A percentile compares a stretch with the other conserved stretches of the same genome.
Conservation (phyloP, 2,888 invertebrate genomes). For the Anarsia innoxiella region DNA sequence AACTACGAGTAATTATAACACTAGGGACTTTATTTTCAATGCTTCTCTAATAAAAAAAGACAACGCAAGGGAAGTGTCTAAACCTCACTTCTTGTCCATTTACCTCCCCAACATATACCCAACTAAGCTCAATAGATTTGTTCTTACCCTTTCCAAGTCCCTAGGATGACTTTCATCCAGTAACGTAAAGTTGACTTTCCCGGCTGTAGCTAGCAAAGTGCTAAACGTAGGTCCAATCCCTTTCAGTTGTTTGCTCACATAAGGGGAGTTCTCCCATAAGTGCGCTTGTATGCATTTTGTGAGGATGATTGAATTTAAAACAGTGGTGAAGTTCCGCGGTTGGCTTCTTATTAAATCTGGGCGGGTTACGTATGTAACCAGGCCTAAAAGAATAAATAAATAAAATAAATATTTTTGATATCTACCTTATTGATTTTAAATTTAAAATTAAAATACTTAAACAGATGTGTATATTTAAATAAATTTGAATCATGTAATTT, state of each 20-base stretch:
- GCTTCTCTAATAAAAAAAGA: no score
- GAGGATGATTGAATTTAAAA: conserved; percentile 76
- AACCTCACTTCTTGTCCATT: no score
- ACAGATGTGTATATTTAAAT: no score
- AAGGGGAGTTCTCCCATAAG: conserved; percentile 84
- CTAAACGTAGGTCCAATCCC: conserved; percentile 82
- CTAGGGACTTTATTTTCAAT: no score
- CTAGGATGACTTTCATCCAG: conserved; percentile 81
- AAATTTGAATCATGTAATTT: no score
- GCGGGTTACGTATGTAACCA: conserved; percentile 73
- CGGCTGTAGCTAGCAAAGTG: conserved; percentile 77
- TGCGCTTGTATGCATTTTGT: conserved; percentile 79
- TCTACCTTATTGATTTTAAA: no score
- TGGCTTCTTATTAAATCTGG: conserved; percentile 35
- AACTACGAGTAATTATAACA: no score
- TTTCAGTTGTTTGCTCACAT: conserved; percentile 80
- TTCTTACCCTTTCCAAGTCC: conserved; percentile 81
- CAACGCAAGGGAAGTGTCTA: no score
- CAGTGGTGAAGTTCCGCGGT: conserved; percentile 61
- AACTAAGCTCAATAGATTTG: no score
- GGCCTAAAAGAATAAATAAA: conserved; percentile 63
- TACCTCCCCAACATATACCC: no score
- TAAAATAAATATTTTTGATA: no score
- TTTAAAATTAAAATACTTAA: no score
- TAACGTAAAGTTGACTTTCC: conserved; percentile 78